Evolutionary conservation across 2,113 vertebrate genomes (phyloP).

Genomic region (Motacilla alba): DNA sequence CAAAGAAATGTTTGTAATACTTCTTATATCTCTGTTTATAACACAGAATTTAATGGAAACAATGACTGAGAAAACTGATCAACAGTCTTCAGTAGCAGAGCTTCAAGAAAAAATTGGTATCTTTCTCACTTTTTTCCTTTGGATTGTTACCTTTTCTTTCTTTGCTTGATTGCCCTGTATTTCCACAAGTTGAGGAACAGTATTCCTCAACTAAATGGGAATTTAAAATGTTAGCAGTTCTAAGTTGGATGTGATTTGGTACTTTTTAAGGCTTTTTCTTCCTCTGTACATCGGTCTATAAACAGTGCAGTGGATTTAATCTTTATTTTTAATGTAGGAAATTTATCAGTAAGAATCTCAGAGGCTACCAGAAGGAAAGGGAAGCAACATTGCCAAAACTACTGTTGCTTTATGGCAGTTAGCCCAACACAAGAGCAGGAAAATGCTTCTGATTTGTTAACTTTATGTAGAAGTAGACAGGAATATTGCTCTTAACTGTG

Average conservation of each 20-base stretch:
- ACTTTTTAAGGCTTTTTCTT: neutral
- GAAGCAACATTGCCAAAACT: neutral
- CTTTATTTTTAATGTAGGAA: neutral
- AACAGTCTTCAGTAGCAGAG: slow-evolving; percentile 68
- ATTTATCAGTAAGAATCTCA: neutral
- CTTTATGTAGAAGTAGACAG: neutral
- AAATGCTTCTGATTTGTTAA: neutral
- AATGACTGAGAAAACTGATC: slow-evolving; percentile 67
- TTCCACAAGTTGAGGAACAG: neutral
- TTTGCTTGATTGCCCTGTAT: neutral
- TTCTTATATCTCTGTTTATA: slow-evolving; percentile 35
- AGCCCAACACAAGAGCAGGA: neutral
- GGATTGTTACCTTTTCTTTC: neutral
- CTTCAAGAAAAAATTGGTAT: slow-evolving; percentile 87
- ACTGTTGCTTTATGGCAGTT: neutral
- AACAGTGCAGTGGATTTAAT: neutral
- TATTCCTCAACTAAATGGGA: neutral
- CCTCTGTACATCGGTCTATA: neutral
- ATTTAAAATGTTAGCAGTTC: neutral
- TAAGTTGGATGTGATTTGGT: neutral
- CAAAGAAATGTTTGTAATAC: slow-evolving; percentile 15
- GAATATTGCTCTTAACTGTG: neutral
- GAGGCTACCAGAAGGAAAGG: neutral
- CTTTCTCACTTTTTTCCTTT: neutral
- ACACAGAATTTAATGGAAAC: slow-evolving; percentile 74